phyloP scores from a whole-genome alignment of 2,888 invertebrate species.

The Cryptophagus acutangulus region DNA sequence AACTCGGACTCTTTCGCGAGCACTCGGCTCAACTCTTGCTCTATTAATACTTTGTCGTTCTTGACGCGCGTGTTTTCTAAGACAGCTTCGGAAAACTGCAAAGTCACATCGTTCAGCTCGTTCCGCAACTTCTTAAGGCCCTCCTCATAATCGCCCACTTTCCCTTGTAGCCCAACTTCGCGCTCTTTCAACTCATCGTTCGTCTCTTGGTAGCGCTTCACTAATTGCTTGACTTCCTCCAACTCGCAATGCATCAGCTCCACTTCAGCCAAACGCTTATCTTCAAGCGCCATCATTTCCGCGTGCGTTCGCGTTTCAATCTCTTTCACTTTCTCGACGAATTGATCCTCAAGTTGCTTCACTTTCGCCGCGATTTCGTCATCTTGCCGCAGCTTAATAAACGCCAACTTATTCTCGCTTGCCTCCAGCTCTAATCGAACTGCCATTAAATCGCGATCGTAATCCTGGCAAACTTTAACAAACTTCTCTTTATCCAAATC shows the following conservation, averaged over 20 bases:
- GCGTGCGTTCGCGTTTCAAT: constrained; percentile 22
- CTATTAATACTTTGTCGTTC: constrained; percentile 64
- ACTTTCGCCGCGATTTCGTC: constrained; percentile 19
- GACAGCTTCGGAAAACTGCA: constrained; percentile 70
- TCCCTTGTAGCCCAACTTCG: constrained; percentile 36
- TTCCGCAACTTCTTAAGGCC: constrained; percentile 56
- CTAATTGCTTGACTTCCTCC: constrained; percentile 44
- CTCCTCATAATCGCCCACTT: constrained; percentile 44
- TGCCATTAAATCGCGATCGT: no score
- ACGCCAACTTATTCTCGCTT: no score
- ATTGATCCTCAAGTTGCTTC: constrained; percentile 22
- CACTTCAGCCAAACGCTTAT: constrained; percentile 44
- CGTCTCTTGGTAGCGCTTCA: constrained; percentile 48
- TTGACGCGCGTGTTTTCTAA: constrained; percentile 68
- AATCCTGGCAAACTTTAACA: no score
- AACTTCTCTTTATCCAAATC: no score
- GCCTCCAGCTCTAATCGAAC: no score
- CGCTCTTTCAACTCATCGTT: constrained; percentile 36
- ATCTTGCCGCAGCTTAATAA: constrained; percentile 16
- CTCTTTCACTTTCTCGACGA: constrained; percentile 26
- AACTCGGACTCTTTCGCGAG: constrained; percentile 51
- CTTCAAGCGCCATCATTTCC: constrained; percentile 14
- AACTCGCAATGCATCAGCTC: constrained; percentile 48
- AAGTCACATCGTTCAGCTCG: constrained; percentile 65
- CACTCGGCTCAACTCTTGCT: constrained; percentile 58